phyloP scores from a whole-genome alignment of 2,113 vertebrate species.

The Lycocorax pyrrhopterus region DNA sequence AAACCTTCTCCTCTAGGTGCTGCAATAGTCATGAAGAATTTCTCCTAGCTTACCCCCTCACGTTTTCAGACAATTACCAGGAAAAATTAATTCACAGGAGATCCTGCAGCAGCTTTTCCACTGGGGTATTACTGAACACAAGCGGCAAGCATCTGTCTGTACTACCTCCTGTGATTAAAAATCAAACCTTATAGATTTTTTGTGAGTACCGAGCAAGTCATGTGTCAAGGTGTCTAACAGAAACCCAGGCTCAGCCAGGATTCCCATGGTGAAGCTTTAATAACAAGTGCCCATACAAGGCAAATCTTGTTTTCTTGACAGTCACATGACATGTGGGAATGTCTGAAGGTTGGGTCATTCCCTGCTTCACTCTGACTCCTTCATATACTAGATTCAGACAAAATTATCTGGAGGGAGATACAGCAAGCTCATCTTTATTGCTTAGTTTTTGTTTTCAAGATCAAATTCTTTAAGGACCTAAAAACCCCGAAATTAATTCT shows the following conservation, averaged over 20 bases:
- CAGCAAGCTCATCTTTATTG: not conserved
- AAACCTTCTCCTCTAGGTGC: not conserved
- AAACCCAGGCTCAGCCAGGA: not conserved
- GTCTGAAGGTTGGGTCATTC: not conserved
- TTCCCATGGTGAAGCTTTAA: not conserved
- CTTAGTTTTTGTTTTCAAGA: not conserved
- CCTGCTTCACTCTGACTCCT: not conserved
- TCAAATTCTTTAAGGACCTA: not conserved
- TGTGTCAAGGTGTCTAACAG: not conserved
- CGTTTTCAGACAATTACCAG: not conserved
- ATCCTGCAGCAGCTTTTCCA: not conserved
- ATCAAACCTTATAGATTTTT: not conserved
- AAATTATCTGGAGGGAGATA: not conserved
- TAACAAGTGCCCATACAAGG: not conserved
- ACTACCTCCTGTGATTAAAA: slow-evolving; percentile 27
- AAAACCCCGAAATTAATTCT: not conserved
- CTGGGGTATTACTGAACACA: not conserved
- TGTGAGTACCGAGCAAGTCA: not conserved
- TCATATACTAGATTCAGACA: not conserved
- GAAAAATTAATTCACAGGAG: not conserved
- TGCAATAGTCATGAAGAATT: not conserved
- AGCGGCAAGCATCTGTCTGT: not conserved
- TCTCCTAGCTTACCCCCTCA: not conserved
- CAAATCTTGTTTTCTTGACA: not conserved
- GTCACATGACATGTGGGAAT: fast-evolving